phyloP scores from a whole-genome alignment of 2,888 invertebrate species.

The Eupithecia pulchellata region DNA sequence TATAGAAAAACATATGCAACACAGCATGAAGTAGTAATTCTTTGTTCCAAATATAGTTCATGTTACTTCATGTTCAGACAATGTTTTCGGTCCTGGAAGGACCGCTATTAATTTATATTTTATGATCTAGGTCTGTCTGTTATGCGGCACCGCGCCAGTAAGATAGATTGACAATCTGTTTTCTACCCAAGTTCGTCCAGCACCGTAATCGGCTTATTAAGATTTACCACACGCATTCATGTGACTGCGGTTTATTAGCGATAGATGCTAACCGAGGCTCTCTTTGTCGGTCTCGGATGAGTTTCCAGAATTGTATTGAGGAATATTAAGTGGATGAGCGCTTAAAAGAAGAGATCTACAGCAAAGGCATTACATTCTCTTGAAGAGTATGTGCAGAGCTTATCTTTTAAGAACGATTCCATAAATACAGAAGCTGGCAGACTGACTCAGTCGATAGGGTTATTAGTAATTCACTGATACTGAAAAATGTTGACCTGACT shows the following conservation, averaged over 20 bases:
- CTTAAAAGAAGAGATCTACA: background rate
- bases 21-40: too few species aligned
- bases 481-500: too few species aligned
- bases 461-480: too few species aligned
- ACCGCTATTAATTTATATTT: background rate
- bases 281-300: slow-evolving; percentile 43
- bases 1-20: too few species aligned
- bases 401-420: background rate
- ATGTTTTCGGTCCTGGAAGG: too few species aligned
- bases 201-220: slow-evolving; percentile 81
- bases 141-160: background rate
- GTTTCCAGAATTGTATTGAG: slow-evolving; percentile 43
- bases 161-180: slow-evolving; percentile 1
- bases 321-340: slow-evolving; percentile 31
- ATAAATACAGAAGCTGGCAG: background rate
- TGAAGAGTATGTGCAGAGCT: background rate
- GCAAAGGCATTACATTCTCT: background rate
- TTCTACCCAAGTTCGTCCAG: slow-evolving; percentile 49
- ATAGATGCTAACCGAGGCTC: slow-evolving; percentile 50
- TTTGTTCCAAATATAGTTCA: too few species aligned
- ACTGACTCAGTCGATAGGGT: too few species aligned
- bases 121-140: background rate
- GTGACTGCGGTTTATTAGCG: slow-evolving; percentile 60
- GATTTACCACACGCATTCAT: slow-evolving; percentile 73
- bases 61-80: too few species aligned